Evolutionary conservation across 2,888 invertebrate genomes (phyloP).

Genomic region (Gerris lacustris): DNA sequence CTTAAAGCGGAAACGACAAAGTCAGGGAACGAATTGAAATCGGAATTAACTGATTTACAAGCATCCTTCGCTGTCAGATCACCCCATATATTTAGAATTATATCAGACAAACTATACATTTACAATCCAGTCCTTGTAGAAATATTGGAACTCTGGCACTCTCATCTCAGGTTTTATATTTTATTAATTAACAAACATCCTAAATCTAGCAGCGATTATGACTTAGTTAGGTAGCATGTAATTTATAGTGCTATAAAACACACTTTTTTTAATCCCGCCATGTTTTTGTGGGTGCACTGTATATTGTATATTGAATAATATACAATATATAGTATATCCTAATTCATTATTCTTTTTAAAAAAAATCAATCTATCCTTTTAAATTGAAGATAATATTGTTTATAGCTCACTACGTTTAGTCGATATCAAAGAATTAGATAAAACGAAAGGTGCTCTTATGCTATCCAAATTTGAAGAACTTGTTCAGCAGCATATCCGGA

Average conservation of each 20-base stretch:
- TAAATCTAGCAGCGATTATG: conserved; percentile 8
- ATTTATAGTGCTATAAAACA: not conserved
- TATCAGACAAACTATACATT: conserved; percentile 47
- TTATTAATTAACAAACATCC: not conserved
- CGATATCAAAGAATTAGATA: not conserved
- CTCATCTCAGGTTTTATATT: conserved; percentile 48
- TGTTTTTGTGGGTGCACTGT: not conserved
- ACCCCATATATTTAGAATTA: not conserved
- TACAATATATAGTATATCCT: too few species aligned
- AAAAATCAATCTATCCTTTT: not conserved
- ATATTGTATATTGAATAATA: too few species aligned
- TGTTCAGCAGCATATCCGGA: conserved; percentile 3
- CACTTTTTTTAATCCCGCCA: not conserved
- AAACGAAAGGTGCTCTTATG: not conserved
- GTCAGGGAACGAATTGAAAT: not conserved
- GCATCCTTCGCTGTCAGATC: not conserved
- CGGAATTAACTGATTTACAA: not conserved
- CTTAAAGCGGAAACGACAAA: conserved; percentile 7
- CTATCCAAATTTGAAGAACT: not conserved
- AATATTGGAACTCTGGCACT: conserved; percentile 68
- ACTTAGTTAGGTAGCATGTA: conserved; percentile 5
- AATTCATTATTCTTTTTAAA: not conserved
- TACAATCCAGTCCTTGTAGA: conserved; percentile 72
- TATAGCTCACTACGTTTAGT: not conserved
- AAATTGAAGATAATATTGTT: not conserved